Evolutionary conservation across 92 coral and sea anemone species (phyloP).

Genomic region (Bergia puertoricense): DNA sequence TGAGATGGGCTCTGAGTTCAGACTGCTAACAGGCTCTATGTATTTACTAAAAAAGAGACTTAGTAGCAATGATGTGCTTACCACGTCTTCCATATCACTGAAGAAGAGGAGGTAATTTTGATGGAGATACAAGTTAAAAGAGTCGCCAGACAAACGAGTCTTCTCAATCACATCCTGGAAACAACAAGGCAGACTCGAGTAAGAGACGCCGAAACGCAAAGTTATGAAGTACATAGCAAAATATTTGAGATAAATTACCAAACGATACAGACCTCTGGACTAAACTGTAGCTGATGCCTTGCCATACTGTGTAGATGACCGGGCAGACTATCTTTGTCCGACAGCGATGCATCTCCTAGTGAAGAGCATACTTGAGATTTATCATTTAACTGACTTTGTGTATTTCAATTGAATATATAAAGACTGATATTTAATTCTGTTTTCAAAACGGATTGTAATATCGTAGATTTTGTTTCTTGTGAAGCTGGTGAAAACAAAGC

Average conservation of each 20-base stretch:
- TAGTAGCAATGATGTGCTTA: conserved; percentile 40
- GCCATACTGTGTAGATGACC: conserved; percentile 71
- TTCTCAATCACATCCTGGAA: conserved; percentile 80
- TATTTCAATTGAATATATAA: background rate
- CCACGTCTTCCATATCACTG: conserved; percentile 84
- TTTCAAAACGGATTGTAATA: no score
- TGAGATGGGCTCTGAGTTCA: background rate
- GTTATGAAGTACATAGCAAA: background rate
- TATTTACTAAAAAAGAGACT: background rate
- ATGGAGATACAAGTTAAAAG: conserved; percentile 84
- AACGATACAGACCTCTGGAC: conserved; percentile 75
- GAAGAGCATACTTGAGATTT: background rate
- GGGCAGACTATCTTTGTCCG: conserved; percentile 82
- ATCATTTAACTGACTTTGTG: background rate
- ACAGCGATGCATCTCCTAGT: conserved; percentile 71
- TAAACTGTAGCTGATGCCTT: conserved; percentile 73
- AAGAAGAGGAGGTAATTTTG: conserved; percentile 93
- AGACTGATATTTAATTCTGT: no score
- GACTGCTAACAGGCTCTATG: background rate
- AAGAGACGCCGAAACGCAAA: no score
- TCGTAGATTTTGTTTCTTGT: no score
- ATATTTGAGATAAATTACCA: background rate
- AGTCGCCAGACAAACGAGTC: conserved; percentile 81
- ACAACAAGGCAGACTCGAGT: background rate
- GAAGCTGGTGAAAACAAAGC: background rate